Evolutionary conservation across 1,140 invertebrate species (phyloP).

Genomic region (Chrysomallon squamiferum): DNA sequence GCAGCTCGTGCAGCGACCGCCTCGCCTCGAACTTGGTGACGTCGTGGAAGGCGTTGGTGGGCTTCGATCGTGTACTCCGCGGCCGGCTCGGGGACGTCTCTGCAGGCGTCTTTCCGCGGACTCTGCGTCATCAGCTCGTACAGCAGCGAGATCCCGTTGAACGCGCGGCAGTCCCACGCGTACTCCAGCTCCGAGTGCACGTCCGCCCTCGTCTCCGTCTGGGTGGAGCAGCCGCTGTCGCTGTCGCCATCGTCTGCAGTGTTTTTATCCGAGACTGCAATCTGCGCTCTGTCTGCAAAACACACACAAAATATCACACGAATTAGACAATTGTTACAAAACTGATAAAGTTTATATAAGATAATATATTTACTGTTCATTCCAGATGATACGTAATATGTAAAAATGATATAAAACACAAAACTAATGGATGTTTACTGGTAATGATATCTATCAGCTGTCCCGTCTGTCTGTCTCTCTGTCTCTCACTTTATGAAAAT

Average conservation of each 20-base stretch:
- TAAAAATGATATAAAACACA: neutral
- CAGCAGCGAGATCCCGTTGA: constrained; percentile 30
- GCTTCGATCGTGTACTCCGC: constrained; percentile 8
- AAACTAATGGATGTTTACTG: neutral
- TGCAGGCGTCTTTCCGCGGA: constrained; percentile 23
- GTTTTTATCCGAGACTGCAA: neutral
- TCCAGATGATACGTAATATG: neutral
- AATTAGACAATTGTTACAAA: neutral
- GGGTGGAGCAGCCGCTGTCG: constrained; percentile 37
- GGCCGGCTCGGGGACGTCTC: constrained; percentile 26
- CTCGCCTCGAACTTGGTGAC: constrained; percentile 12
- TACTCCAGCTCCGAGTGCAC: constrained; percentile 38
- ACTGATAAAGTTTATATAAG: neutral
- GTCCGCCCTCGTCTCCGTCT: constrained; percentile 31
- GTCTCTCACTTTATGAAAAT: neutral
- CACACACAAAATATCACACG: neutral
- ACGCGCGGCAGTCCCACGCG: constrained; percentile 30
- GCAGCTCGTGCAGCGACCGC: constrained; percentile 24
- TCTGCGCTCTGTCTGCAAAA: neutral
- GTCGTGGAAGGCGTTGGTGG: neutral
- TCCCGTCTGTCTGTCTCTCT: neutral
- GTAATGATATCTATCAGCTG: neutral
- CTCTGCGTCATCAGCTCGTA: constrained; percentile 43
- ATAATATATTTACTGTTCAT: neutral
- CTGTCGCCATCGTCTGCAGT: constrained; percentile 32